Evolutionary conservation across 2,888 invertebrate genomes (phyloP).

Genomic region (Lithophane leautieri): DNA sequence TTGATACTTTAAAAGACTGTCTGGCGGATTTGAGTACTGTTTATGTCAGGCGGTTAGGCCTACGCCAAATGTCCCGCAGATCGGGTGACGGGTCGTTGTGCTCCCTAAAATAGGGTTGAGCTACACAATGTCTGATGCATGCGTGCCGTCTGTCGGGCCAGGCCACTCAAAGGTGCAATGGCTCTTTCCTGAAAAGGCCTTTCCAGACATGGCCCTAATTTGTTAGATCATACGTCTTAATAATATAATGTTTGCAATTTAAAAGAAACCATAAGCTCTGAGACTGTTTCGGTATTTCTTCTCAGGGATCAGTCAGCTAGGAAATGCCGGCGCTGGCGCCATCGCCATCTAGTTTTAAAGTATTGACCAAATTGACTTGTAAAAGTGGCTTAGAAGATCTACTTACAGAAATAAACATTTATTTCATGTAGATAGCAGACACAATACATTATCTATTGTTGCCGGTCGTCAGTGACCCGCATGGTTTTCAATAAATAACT

Average conservation of each 20-base stretch:
- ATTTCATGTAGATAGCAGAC: background rate
- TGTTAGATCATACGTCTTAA: background rate
- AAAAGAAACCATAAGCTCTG: background rate
- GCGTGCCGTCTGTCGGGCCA: background rate
- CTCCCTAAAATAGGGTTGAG: background rate
- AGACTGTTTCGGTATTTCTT: background rate
- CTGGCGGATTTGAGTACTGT: background rate
- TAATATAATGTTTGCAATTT: background rate
- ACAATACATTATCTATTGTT: background rate
- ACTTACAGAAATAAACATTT: background rate
- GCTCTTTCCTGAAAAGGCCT: background rate
- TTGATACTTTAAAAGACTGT: background rate
- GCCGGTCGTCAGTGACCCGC: slow-evolving; percentile 4
- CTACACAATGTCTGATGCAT: background rate
- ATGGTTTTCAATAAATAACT: slow-evolving; percentile 3
- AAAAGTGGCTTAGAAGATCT: background rate
- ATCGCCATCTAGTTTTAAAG: background rate
- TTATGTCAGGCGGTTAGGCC: background rate
- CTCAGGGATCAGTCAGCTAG: background rate
- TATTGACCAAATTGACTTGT: background rate
- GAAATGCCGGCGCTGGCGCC: no score
- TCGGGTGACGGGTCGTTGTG: no score
- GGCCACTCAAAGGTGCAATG: background rate
- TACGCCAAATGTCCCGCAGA: background rate
- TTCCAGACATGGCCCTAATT: background rate